Conservation (phyloP, 2,888 invertebrate species). For the Xanthia icteritia region DNA sequence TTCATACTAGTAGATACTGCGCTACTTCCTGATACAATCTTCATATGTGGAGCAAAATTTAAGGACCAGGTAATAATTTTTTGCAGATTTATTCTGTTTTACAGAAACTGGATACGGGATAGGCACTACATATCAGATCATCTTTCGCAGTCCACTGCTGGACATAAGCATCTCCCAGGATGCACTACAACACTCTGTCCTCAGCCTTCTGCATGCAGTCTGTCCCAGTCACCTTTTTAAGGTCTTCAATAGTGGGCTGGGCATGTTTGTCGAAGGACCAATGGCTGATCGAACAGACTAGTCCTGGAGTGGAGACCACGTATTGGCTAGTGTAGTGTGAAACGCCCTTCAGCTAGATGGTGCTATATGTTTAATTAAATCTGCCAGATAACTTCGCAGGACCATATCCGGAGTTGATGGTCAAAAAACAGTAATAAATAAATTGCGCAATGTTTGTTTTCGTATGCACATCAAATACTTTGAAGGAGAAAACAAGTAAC, state of each 20-base stretch:
- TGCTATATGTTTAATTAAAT: background rate
- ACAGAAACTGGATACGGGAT: background rate
- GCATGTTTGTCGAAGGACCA: background rate
- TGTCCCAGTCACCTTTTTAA: background rate
- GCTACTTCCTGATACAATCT: slow-evolving; percentile 52
- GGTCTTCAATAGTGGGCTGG: background rate
- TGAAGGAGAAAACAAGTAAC: background rate
- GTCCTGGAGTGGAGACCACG: background rate
- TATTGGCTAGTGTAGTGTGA: background rate
- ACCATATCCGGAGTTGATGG: too few relatives aligned
- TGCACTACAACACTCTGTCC: background rate
- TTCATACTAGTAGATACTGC: slow-evolving; percentile 10
- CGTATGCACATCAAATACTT: background rate
- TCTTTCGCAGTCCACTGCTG: background rate
- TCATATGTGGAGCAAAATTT: slow-evolving; percentile 33
- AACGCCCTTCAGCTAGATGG: background rate
- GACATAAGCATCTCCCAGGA: background rate
- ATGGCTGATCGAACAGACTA: background rate
- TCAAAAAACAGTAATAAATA: background rate
- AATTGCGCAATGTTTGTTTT: background rate
- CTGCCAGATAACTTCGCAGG: background rate
- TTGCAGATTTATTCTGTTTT: background rate
- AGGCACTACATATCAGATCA: background rate
- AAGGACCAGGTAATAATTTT: background rate
- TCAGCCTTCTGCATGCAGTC: background rate